phyloP scores from a whole-genome alignment of 1,140 invertebrate species.

The Diprion similis region DNA sequence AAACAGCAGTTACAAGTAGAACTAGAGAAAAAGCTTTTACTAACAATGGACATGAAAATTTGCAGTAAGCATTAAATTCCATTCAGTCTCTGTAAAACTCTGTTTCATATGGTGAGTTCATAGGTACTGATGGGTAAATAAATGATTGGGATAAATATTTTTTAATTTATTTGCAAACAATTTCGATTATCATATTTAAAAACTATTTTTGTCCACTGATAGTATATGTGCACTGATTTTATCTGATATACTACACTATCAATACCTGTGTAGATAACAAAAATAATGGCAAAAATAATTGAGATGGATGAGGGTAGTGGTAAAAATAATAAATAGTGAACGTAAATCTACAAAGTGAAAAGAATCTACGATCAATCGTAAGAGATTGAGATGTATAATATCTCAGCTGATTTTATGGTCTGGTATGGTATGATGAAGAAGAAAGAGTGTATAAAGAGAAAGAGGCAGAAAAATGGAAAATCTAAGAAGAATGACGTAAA shows the following conservation, averaged over 20 bases:
- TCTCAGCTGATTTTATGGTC: too few species aligned
- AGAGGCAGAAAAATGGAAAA: background rate
- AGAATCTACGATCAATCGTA: background rate
- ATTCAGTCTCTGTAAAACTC: background rate
- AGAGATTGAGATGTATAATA: too few species aligned
- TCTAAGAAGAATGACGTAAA: background rate
- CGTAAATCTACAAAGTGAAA: background rate
- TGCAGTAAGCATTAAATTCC: background rate
- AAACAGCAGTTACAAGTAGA: background rate
- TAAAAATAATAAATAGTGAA: background rate
- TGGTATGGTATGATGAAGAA: too few species aligned
- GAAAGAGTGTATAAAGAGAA: background rate
- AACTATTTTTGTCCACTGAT: slow-evolving; percentile 3
- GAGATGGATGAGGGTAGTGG: background rate
- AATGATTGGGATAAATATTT: too few species aligned
- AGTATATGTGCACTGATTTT: background rate
- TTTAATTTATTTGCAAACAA: background rate
- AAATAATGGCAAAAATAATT: background rate
- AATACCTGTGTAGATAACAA: background rate
- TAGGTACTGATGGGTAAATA: too few species aligned
- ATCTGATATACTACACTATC: background rate
- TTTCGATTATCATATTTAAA: background rate
- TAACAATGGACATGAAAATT: background rate
- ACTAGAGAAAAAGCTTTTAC: background rate
- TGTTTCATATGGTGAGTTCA: background rate